phyloP scores from a whole-genome alignment of 2,797 vertebrate species.

The Cirrhinus mrigala region DNA sequence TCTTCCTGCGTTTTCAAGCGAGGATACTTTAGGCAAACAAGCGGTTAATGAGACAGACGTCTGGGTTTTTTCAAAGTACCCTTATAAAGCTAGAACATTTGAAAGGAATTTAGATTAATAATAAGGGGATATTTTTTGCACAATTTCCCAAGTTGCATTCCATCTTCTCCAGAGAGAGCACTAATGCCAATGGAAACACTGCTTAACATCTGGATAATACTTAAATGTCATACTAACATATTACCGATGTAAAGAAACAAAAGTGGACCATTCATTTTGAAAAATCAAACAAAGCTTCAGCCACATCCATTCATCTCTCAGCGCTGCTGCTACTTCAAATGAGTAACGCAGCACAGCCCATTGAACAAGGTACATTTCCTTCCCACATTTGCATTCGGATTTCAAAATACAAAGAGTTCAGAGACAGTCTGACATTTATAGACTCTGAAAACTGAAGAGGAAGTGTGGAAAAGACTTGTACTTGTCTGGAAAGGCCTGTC shows the following conservation, averaged over 20 bases:
- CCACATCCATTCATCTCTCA: conserved; percentile 43
- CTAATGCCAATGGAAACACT: conserved; percentile 74
- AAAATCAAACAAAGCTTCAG: conserved; percentile 60
- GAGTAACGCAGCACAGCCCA: conserved; percentile 36
- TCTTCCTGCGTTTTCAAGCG: conserved; percentile 61
- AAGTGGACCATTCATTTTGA: conserved; percentile 57
- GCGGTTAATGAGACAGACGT: conserved; percentile 67
- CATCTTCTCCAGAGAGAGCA: conserved; percentile 66
- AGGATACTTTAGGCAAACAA: conserved; percentile 62
- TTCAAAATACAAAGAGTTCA: conserved; percentile 34
- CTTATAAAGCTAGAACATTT: conserved; percentile 66
- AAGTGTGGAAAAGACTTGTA: conserved; percentile 36
- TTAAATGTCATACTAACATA: conserved; percentile 70
- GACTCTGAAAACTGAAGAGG: conserved; percentile 34
- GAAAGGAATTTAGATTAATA: conserved; percentile 76
- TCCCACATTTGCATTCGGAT: conserved; percentile 27
- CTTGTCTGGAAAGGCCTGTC: conserved; percentile 28
- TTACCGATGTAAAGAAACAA: conserved; percentile 62
- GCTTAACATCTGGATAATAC: conserved; percentile 72
- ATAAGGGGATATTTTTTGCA: conserved; percentile 66
- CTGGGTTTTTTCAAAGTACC: conserved; percentile 77
- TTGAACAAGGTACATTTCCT: conserved; percentile 38
- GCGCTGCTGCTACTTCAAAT: conserved; percentile 35
- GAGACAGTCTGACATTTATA: conserved; percentile 49
- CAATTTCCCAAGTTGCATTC: conserved; percentile 69